Evolutionary conservation across 2,113 vertebrate species (phyloP).

Genomic region (Strix aluco): DNA sequence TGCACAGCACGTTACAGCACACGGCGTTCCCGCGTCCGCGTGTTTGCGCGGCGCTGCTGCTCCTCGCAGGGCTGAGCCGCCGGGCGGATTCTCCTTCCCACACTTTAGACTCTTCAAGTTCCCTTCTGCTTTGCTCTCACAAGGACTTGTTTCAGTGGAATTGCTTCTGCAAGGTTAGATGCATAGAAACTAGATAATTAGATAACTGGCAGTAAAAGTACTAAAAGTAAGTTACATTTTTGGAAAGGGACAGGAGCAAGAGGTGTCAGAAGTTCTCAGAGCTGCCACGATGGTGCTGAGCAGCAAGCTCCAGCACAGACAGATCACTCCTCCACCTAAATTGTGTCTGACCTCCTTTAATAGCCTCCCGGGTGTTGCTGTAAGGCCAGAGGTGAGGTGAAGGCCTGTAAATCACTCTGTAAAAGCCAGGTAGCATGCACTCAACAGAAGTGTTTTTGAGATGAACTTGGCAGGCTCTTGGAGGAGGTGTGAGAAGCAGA

Average conservation of each 20-base stretch:
- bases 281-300: not conserved
- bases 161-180: not conserved
- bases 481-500: not conserved
- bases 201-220: not conserved
- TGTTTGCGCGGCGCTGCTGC: not conserved
- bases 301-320: not conserved
- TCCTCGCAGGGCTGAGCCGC: not conserved
- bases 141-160: not conserved
- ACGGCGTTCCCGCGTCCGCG: fast-evolving
- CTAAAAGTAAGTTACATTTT: not conserved
- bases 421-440: not conserved
- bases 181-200: not conserved
- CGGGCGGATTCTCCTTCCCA: not conserved
- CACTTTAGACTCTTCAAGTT: not conserved
- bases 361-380: not conserved
- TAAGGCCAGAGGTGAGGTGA: not conserved
- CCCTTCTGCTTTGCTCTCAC: not conserved
- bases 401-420: not conserved
- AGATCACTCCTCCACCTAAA: not conserved
- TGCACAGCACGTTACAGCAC: fast-evolving
- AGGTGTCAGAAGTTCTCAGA: not conserved
- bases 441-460: not conserved
- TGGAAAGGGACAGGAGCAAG: not conserved
- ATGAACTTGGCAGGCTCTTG: not conserved
- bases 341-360: not conserved